Evolutionary conservation across 2,113 vertebrate genomes (phyloP), one percentile per base, ranked within the genome.

Genomic region (Mus pahari): DNA sequence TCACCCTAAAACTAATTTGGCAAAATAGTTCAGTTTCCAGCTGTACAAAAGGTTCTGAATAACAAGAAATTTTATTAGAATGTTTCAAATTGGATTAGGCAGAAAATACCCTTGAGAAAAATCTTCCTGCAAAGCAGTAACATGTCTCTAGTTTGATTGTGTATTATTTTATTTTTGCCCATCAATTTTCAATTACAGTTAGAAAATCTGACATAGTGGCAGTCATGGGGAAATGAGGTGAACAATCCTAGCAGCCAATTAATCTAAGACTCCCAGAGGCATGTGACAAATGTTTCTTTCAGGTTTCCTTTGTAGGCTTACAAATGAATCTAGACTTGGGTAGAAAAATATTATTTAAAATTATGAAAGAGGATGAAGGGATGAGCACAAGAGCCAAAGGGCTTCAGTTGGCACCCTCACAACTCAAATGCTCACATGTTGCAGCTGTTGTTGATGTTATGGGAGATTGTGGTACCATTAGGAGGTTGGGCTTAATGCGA

Each of bases 101-200:
- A 86, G 64, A 53, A 86, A 70, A 86, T 36, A 86, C 42, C 33
- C 71, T 19, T 22, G 78, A 89, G 48, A 64, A 33, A 45, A 7
- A 36, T 24, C 77, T 92, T 68, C 55, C 48, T 89, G 48, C 94
- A 88, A 95, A 50, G 39, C 73, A 93, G 8, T 17, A 62, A 84
- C 45, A 39, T 75, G 19, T 71, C 36, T 60, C 39, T 39, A 39
- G 28, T 78, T 86, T 94, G 64, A n/a, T 89, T 55, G 28, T 28
- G 36, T 36, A 68, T 89, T 60, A 68, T 86, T 78, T 88, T 74
- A 79, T 55, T 70, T 70, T 92, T 70, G 73, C 28, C 39, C 78
- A 93, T n/a, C 88, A 48, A 58, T 94, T 93, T 90, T 62, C 73
- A 95, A 48, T 94, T 68, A 81, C 0, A 91, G 78, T 6, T 75